These are phyloP conservation scores for Phaetusa simplex DNA, from an alignment of 2,113 vertebrate species.

Conservation along the genomic window DNA sequence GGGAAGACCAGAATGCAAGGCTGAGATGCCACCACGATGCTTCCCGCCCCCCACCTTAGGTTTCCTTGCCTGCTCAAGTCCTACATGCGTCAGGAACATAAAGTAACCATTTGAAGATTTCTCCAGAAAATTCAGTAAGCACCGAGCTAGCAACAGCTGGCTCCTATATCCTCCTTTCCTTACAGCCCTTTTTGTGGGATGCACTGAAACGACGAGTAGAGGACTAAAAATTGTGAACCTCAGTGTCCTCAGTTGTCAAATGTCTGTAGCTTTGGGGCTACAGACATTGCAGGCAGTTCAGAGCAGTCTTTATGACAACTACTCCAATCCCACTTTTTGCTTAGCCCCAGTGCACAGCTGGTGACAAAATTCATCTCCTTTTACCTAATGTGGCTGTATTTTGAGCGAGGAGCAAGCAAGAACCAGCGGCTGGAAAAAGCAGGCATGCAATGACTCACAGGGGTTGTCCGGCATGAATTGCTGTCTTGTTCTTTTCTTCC, in stretches of 20 bases:
- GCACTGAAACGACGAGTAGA: not conserved
- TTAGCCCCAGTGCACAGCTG: not conserved
- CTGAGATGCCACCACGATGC: not conserved
- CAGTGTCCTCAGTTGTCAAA: rapidly evolving
- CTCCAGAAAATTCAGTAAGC: not conserved
- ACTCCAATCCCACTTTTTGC: not conserved
- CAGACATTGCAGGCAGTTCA: not conserved
- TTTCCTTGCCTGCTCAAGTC: not conserved
- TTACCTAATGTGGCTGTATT: rapidly evolving
- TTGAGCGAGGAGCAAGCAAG: not conserved
- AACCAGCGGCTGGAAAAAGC: not conserved
- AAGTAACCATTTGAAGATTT: not conserved
- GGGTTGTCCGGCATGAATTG: not conserved
- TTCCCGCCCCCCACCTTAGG: not conserved
- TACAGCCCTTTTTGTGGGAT: not conserved
- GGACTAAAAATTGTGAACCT: not conserved
- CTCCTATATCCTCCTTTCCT: not conserved
- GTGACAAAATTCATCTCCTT: not conserved
- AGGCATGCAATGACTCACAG: not conserved
- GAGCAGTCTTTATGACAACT: not conserved
- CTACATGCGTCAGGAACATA: not conserved
- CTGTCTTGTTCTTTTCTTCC: not conserved
- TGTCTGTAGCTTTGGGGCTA: not conserved
- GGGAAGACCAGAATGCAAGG: not conserved
- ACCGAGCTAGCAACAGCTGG: not conserved